Evolutionary conservation across 2,113 vertebrate genomes (phyloP), one percentile per base, ranked within the genome.

Genomic region (Silurus asotus): DNA sequence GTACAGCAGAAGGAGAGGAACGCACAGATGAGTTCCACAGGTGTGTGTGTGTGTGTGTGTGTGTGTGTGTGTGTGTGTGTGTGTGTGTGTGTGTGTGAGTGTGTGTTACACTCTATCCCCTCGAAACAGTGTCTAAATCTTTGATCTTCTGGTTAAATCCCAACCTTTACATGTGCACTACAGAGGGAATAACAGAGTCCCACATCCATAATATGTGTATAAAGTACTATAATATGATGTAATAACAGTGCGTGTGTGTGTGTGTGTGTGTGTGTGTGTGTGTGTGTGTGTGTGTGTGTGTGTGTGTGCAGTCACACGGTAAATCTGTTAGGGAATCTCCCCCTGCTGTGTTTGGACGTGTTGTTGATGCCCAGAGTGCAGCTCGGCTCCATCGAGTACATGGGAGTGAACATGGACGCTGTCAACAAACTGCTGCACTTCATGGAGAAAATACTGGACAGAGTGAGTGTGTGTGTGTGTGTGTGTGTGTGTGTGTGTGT

Each of bases 391-490:
- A 92, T 95, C 0, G 97, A 98, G 89, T 97, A 98, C 92, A 96
- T 97, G 95, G 97, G 97, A 0, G 94, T 97, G 80, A 98, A 97
- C 90, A 97, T 99, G 97, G 97, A 98, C 0, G 96, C 96, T 0
- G 96, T 97, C 84, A 94, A 88, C 81, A 93, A 95, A 91, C 95
- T 99, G 53, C 92, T 98, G 88, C 91, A 93, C 20, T 98, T 97
- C 90, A 95, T 98, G 89, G 97, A 98, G 90, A 96, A 93, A 7
- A 96, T 95, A 67, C 94, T 98, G 3, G 96, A 97, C 85, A 92
- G 96, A 95, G 97, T 98, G 58, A 94, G 96, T 23, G 0, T 25
- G 17, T 19, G 70, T 14, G 9, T 58, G 25, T 49, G 69, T 49
- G 69, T 19, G 76, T 78, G 76, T 58, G 53, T 78, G 76, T 49